Percentiles rank a stretch among this genome's conserved stretches.
These are phyloP conservation scores for Psittacula derbiana DNA, from an alignment of 2,797 vertebrate genomes.

Conservation along the genomic window DNA sequence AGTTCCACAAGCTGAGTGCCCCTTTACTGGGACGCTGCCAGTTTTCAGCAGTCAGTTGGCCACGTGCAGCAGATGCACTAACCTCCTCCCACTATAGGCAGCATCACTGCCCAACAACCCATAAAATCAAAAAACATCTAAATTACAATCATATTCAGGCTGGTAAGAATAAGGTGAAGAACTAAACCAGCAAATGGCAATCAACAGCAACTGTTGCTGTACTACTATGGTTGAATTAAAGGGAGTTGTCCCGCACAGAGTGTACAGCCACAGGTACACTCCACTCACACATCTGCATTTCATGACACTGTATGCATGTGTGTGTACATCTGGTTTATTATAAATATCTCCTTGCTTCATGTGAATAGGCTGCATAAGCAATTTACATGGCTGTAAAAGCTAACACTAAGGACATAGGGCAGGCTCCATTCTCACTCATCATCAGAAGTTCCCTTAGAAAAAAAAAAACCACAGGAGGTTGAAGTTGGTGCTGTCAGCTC, in stretches of 20 bases:
- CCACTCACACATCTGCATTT: background rate
- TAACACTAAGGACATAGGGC: accelerated
- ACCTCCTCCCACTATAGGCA: background rate
- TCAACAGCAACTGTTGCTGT: background rate
- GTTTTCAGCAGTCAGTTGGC: background rate
- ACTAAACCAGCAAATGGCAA: background rate
- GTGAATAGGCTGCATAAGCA: background rate
- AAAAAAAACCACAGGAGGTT: accelerated
- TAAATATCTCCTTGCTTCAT: background rate
- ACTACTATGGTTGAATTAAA: background rate
- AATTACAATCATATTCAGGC: background rate
- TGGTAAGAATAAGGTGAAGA: background rate
- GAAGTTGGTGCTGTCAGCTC: background rate
- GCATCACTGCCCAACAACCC: background rate
- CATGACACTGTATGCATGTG: accelerated
- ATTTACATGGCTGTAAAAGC: background rate
- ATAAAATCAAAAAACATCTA: background rate
- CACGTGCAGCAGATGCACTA: background rate
- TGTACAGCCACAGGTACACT: background rate
- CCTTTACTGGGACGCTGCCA: background rate
- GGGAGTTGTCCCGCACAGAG: background rate
- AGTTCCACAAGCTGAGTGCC: background rate
- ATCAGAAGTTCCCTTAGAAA: background rate
- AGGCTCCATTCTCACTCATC: background rate
- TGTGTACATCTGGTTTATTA: background rate